Base-by-base conservation (phyloP, 2,113 vertebrate species). In the Blennius ocellaris region DNA sequence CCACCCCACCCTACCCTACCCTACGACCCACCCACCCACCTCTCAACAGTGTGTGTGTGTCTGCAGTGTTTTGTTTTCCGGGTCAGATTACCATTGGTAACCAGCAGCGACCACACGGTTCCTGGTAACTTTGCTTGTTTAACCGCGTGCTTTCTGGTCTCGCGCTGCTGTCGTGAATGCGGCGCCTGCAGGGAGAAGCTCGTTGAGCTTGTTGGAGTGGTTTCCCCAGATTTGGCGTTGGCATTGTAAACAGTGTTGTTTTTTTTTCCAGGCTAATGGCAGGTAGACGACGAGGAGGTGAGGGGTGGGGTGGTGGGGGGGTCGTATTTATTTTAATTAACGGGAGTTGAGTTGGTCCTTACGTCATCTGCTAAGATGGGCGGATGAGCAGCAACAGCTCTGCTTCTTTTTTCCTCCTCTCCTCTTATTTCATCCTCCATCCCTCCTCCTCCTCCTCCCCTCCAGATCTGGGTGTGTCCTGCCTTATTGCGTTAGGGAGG, bases 381-480 rank as follows among this genome's bases (percentile, higher is more conserved):
- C 71, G 76, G 89, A 87, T 78, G 81, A 83, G 80, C 52, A 79
- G 43, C 77, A 80, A 76, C 37, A 65, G 76, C 62, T 68, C 73
- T 78, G 60, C 82, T 87, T 57, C 80, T 80, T 63, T 16, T 16
- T 64, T 72, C 58, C 68, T 81, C 55, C 67, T 67, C 67, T 80
- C 80, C 63, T 83, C 66, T 86, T 69, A 47, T 88, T 75, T 71
- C 73, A 73, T 69, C 88, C 88, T 41, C 54, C 47, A 68, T 50
- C 62, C 57, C 49, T 59, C 55, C 63, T 39, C 44, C 70, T 49
- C 72, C 81, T 48, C 76, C 76, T 56, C 81, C 68, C 78, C 14
- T 78, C 80, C 69, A 63, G 67, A 52, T 65, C 89, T 92, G 90
- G 91, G 92, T 92, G 93, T 92, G 93, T 91, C 90, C 86, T 87